Evolutionary conservation across 2,888 invertebrate genomes (phyloP).

Genomic region (Beris chalybata): DNA sequence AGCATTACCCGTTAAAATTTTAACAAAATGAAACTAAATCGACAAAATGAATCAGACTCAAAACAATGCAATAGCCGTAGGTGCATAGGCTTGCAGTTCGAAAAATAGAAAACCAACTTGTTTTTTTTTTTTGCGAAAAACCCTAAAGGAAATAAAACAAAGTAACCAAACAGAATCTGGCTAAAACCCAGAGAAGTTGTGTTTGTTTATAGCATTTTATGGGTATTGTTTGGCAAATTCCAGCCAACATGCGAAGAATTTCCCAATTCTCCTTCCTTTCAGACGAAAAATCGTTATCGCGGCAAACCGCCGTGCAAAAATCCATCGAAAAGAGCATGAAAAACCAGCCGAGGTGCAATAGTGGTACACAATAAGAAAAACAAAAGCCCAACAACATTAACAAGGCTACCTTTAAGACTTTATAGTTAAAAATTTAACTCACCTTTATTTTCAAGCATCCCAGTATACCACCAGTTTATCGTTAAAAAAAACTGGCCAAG

Average conservation of each 20-base stretch:
- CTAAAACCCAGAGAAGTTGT: slow-evolving; percentile 20
- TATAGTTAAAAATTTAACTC: neutral
- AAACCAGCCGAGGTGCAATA: slow-evolving; percentile 22
- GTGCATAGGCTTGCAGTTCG: too few relatives aligned
- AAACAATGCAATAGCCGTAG: too few relatives aligned
- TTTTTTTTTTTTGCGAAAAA: too few relatives aligned
- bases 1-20: too few relatives aligned
- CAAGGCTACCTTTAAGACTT: too few relatives aligned
- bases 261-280: slow-evolving; percentile 39
- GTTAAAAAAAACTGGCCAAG: neutral
- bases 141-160: too few relatives aligned
- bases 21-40: too few relatives aligned
- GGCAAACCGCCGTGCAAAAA: slow-evolving; percentile 17
- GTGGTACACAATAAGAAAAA: neutral
- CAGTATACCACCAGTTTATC: slow-evolving; percentile 13
- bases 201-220: slow-evolving; percentile 32
- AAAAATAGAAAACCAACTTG: too few relatives aligned
- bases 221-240: slow-evolving; percentile 35
- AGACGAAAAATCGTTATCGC: slow-evolving; percentile 35
- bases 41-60: too few relatives aligned
- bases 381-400: too few relatives aligned
- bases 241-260: slow-evolving; percentile 33
- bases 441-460: slow-evolving; percentile 31
- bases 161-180: too few relatives aligned
- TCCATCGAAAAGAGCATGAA: neutral